Evolutionary conservation across 2,113 vertebrate genomes (phyloP).

Genomic region (Apodemus speciosus): DNA sequence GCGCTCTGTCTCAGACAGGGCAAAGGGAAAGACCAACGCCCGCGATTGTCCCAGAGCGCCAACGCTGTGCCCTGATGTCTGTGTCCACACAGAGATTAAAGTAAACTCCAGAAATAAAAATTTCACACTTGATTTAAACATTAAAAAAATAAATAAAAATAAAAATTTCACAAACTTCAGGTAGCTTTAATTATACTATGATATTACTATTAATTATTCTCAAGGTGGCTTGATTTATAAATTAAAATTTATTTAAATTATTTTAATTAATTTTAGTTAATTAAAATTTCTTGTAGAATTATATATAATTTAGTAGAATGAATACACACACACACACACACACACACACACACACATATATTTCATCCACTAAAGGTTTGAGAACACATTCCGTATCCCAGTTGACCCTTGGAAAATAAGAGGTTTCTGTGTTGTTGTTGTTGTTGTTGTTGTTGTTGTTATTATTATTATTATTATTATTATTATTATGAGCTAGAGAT

Average conservation of each 20-base stretch:
- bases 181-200: not conserved
- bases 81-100: not conserved
- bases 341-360: not conserved
- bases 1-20: not conserved
- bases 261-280: not conserved
- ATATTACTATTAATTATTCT: not conserved
- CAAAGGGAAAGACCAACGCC: not conserved
- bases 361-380: not conserved
- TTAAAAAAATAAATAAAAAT: too few relatives aligned
- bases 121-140: too few relatives aligned
- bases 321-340: not conserved
- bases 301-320: too few relatives aligned
- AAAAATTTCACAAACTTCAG: not conserved
- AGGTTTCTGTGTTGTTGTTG: not conserved
- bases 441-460: not conserved
- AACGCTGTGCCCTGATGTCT: not conserved
- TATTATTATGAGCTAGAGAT: not conserved
- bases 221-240: not conserved
- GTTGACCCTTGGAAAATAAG: not conserved
- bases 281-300: not conserved
- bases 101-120: not conserved
- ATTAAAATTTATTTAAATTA: too few relatives aligned
- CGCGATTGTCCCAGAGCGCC: rapidly evolving
- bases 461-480: not conserved
- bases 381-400: not conserved